Evolutionary conservation across 2,797 vertebrate genomes (phyloP).

Genomic region (Lagocephalus sceleratus): DNA sequence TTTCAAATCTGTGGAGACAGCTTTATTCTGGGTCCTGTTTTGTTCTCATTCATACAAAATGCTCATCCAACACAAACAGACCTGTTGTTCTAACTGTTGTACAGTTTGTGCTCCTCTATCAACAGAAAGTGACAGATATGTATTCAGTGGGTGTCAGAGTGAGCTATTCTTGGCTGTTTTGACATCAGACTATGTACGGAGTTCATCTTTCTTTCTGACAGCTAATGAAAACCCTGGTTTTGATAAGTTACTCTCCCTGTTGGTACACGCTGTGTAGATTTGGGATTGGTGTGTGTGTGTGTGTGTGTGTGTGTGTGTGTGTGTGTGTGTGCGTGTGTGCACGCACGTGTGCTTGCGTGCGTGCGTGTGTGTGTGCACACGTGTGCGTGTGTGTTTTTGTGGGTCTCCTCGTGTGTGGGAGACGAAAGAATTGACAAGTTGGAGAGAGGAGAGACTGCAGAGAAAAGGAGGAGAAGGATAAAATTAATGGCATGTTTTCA

Average conservation of each 20-base stretch:
- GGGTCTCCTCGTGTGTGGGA: conserved; percentile 26
- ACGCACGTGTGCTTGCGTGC: too few relatives aligned
- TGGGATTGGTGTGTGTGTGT: conserved; percentile 29
- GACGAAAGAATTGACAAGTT: conserved; percentile 37
- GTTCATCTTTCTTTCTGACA: conserved; percentile 61
- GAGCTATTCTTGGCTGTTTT: conserved; percentile 54
- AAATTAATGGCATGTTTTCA: conserved; percentile 63
- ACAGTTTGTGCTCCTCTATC: conserved; percentile 43
- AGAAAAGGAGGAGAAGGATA: conserved; percentile 26
- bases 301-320: conserved; percentile 18
- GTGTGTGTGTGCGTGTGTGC: conserved; percentile 15
- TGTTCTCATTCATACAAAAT: conserved; percentile 14
- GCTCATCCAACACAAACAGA: conserved; percentile 31
- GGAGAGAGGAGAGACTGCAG: conserved; percentile 10
- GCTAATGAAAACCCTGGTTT: conserved; percentile 59
- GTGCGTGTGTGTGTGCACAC: conserved; percentile 15
- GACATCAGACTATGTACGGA: conserved; percentile 53
- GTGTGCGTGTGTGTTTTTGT: conserved; percentile 13
- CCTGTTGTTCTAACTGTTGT: conserved; percentile 30
- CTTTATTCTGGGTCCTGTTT: conserved; percentile 2
- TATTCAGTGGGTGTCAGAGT: conserved; percentile 49
- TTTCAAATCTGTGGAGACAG: too few relatives aligned
- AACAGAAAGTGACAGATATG: conserved; percentile 51
- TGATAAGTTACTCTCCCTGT: conserved; percentile 52
- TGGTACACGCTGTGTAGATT: conserved; percentile 37